These are phyloP conservation scores for Dryobates pubescens DNA, from an alignment of 2,797 vertebrate genomes.

Conservation along the genomic window DNA sequence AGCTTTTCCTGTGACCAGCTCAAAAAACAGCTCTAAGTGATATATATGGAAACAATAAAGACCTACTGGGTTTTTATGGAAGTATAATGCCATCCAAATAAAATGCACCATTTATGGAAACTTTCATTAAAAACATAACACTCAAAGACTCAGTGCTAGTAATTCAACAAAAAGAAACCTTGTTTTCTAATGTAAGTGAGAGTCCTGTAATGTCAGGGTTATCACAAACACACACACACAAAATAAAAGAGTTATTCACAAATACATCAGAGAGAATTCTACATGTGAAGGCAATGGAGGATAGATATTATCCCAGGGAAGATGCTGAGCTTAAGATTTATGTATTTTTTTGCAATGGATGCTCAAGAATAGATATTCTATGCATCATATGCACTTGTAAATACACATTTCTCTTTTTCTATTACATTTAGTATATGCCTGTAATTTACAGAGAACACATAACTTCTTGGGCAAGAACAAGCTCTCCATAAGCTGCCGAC, in stretches of 20 bases:
- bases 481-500: background rate
- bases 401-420: background rate
- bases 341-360: background rate
- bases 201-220: constrained; percentile 19
- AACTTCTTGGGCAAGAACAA: background rate
- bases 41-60: constrained; percentile 46
- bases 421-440: background rate
- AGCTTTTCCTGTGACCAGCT: constrained; percentile 41
- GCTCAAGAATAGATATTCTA: background rate
- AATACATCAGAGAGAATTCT: background rate
- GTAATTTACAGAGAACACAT: background rate
- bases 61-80: constrained; percentile 3
- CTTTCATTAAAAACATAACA: constrained; percentile 60
- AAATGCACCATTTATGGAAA: constrained; percentile 35
- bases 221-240: background rate
- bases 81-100: constrained; percentile 37
- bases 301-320: constrained; percentile 40
- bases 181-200: constrained; percentile 29
- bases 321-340: background rate
- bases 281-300: constrained; percentile 16
- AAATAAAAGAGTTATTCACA: background rate
- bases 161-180: constrained; percentile 34
- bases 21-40: background rate
- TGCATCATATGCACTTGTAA: background rate
- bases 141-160: background rate